These are phyloP conservation scores for Pipistrellus pipistrellus DNA, from an alignment of 2,797 vertebrate genomes.

Conservation along the genomic window DNA sequence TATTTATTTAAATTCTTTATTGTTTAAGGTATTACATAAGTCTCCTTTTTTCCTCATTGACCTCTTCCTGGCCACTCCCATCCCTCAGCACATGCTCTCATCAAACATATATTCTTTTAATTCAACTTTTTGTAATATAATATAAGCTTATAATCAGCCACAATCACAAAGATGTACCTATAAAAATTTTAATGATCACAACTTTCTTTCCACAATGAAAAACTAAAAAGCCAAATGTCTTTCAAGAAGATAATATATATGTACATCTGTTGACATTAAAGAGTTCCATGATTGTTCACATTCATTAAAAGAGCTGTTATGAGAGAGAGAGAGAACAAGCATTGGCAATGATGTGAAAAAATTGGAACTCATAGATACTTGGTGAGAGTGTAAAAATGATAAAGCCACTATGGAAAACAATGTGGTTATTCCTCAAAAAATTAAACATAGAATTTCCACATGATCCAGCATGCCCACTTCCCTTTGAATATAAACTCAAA, in stretches of 20 bases:
- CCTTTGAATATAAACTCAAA: background rate
- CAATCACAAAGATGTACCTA: background rate
- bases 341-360: background rate
- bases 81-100: too few relatives aligned
- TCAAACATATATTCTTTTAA: background rate
- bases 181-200: background rate
- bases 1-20: too few relatives aligned
- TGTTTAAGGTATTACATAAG: too few relatives aligned
- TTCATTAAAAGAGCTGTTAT: background rate
- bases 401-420: background rate
- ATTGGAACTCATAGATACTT: background rate
- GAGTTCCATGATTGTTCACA: background rate
- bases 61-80: too few relatives aligned
- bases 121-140: background rate
- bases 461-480: background rate
- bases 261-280: background rate
- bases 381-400: background rate
- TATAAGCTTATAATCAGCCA: background rate
- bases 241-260: background rate
- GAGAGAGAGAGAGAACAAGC: background rate
- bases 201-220: background rate
- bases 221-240: constrained; percentile 22
- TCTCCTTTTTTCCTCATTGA: too few relatives aligned
- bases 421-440: background rate
- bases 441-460: background rate